Conservation (phyloP, 2,113 vertebrate genomes). For the Albula goreensis region DNA sequence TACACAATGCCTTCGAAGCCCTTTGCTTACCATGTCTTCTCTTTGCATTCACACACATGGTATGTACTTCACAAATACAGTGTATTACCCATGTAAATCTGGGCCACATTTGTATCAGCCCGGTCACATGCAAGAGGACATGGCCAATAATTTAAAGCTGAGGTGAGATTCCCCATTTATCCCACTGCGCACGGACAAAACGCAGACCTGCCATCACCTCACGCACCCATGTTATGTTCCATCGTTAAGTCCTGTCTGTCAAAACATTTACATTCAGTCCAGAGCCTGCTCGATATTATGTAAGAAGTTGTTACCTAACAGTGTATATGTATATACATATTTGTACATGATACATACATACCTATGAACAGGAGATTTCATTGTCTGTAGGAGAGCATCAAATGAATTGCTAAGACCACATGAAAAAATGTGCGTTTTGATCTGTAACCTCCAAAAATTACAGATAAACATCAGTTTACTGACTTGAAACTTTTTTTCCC, state of each 20-base stretch:
- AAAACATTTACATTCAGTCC: neutral
- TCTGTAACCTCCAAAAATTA: neutral
- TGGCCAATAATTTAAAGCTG: neutral
- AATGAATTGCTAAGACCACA: neutral
- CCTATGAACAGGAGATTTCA: neutral
- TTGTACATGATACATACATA: neutral
- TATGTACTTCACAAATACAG: slow-evolving; percentile 23
- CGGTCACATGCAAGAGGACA: neutral
- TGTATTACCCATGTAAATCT: slow-evolving; percentile 2
- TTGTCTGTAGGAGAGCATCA: neutral
- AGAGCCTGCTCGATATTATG: neutral
- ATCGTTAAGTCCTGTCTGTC: neutral
- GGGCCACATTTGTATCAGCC: neutral
- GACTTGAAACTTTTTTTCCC: too few species aligned
- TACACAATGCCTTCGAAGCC: too few species aligned
- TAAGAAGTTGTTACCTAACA: neutral
- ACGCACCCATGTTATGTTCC: neutral
- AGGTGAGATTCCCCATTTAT: neutral
- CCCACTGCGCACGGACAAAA: neutral
- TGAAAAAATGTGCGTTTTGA: neutral
- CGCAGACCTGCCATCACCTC: neutral
- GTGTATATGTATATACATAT: neutral
- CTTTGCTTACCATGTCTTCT: too few species aligned
- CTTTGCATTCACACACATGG: neutral
- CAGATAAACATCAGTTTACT: too few species aligned